These are phyloP conservation scores for Orussus abietinus DNA, from an alignment of 1,140 invertebrate species.

Conservation along the genomic window DNA sequence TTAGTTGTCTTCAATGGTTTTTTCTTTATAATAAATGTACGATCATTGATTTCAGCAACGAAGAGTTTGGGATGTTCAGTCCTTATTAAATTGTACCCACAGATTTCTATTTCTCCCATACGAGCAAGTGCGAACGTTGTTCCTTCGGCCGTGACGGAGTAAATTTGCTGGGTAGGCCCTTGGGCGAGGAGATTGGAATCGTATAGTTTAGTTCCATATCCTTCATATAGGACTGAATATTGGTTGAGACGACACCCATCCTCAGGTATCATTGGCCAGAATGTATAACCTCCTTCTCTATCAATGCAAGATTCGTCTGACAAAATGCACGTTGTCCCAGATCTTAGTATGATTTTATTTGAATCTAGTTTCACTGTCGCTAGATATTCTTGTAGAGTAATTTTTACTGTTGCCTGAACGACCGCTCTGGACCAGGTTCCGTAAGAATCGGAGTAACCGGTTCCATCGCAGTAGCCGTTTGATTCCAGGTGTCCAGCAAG, in stretches of 20 bases:
- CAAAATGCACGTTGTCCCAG: slow-evolving; percentile 5
- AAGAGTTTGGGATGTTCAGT: slow-evolving; percentile 28
- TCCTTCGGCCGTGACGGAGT: slow-evolving; percentile 1
- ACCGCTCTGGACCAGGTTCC: too few species aligned
- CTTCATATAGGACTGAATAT: slow-evolving; percentile 13
- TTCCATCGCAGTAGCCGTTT: too few species aligned
- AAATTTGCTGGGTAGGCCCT: slow-evolving; percentile 1
- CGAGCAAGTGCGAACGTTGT: slow-evolving; percentile 12
- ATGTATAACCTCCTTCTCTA: slow-evolving; percentile 13
- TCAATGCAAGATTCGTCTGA: slow-evolving; percentile 8
- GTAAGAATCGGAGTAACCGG: too few species aligned
- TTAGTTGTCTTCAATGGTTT: neutral
- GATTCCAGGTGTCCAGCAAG: too few species aligned
- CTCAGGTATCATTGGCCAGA: slow-evolving; percentile 15
- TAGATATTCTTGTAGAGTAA: slow-evolving; percentile 1
- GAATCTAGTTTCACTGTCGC: slow-evolving; percentile 10
- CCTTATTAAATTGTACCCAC: slow-evolving; percentile 10
- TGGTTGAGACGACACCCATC: slow-evolving; percentile 9
- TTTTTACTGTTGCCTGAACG: too few species aligned
- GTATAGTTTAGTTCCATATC: slow-evolving; percentile 1
- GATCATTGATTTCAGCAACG: slow-evolving; percentile 19
- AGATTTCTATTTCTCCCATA: slow-evolving; percentile 3
- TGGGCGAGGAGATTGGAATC: neutral
- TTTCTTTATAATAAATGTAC: too few species aligned
- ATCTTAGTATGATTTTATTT: slow-evolving; percentile 13